Conservation (phyloP, 2,888 invertebrate genomes). For the Mylabris sibirica region DNA sequence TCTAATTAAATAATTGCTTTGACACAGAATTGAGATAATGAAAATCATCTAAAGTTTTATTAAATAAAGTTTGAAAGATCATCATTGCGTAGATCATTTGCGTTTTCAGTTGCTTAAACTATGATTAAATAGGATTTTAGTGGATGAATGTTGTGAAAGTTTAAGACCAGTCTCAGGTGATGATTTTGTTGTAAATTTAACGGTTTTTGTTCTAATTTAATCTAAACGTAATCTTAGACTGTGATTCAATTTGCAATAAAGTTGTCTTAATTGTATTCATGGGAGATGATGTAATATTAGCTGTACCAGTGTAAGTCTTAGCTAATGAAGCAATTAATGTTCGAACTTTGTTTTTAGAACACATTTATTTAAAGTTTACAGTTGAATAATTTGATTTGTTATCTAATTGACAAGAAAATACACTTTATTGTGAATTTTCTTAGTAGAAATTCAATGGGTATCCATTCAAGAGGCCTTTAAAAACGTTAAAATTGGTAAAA, state of each 20-base stretch:
- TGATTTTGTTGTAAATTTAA: neutral
- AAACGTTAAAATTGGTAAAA: too few species aligned
- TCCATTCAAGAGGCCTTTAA: too few species aligned
- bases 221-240: neutral
- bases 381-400: too few species aligned
- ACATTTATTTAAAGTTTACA: too few species aligned
- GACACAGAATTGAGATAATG: neutral
- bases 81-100: neutral
- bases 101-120: neutral
- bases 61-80: neutral
- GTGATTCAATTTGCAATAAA: neutral
- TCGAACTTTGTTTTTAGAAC: neutral
- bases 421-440: too few species aligned
- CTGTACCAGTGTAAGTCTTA: neutral
- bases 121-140: neutral
- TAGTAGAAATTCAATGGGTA: too few species aligned
- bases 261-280: neutral
- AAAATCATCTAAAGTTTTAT: neutral
- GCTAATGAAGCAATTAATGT: neutral
- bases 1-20: neutral
- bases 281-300: neutral
- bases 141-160: neutral
- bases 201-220: neutral
- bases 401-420: too few species aligned
- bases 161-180: neutral